Conservation (phyloP, 1,140 invertebrate genomes). For the Notospermus geniculatus region DNA sequence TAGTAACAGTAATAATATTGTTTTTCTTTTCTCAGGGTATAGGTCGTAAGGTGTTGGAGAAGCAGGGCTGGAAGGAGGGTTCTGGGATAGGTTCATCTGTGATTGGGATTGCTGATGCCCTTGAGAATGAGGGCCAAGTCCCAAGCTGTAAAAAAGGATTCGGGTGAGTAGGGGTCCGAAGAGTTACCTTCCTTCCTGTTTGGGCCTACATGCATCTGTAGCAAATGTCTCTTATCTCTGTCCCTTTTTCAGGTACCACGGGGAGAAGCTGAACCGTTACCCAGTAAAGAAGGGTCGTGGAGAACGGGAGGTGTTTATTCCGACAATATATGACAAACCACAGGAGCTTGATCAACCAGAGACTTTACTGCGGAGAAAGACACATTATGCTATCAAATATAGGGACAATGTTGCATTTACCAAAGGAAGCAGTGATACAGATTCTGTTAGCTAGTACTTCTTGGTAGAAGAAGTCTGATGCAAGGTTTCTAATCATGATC, state of each 20-base stretch:
- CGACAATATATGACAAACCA: conserved; percentile 43
- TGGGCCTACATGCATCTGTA: neutral
- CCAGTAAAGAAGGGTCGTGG: conserved; percentile 19
- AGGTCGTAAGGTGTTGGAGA: conserved; percentile 59
- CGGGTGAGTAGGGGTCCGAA: conserved; percentile 35
- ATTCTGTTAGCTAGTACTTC: too few species aligned
- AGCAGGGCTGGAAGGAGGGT: conserved; percentile 63
- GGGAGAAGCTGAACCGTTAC: conserved; percentile 29
- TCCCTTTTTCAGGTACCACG: conserved; percentile 27
- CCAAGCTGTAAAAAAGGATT: conserved; percentile 48
- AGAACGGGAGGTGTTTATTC: conserved; percentile 29
- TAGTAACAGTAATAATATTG: conserved; percentile 1
- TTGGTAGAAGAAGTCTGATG: too few species aligned
- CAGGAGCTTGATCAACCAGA: conserved; percentile 35
- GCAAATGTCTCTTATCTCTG: conserved; percentile 8
- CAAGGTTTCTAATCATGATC: too few species aligned
- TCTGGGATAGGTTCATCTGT: conserved; percentile 56
- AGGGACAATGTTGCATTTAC: too few species aligned
- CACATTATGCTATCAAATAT: conserved; percentile 41
- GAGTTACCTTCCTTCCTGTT: neutral
- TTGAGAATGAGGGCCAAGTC: conserved; percentile 52
- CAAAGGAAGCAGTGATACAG: too few species aligned
- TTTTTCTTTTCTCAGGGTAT: conserved; percentile 30
- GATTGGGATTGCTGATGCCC: conserved; percentile 45
- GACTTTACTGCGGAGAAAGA: conserved; percentile 29